These are phyloP conservation scores for Cuculus canorus DNA, from an alignment of 2,797 vertebrate genomes.

Conservation along the genomic window DNA sequence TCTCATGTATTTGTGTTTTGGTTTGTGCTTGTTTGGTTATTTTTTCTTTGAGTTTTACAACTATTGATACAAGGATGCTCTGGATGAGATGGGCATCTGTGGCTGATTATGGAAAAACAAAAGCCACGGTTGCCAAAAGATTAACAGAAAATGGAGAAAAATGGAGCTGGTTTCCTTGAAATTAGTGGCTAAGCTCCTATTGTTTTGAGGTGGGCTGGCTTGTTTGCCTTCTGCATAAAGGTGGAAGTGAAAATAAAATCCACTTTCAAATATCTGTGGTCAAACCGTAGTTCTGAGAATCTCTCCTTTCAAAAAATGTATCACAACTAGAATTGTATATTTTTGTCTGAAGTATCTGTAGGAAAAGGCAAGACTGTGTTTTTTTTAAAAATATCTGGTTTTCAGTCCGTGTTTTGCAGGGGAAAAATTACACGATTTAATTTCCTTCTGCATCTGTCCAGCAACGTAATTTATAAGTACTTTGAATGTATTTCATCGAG, in stretches of 20 bases:
- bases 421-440: not conserved
- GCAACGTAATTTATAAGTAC: constrained; percentile 34
- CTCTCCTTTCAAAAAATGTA: not conserved
- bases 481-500: constrained; percentile 50
- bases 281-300: not conserved
- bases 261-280: not conserved
- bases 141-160: not conserved
- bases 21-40: not conserved
- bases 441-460: constrained; percentile 46
- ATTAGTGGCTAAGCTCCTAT: not conserved
- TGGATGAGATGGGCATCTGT: constrained; percentile 25
- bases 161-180: not conserved
- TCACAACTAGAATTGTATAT: not conserved
- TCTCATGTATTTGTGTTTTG: not conserved
- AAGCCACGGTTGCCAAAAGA: not conserved
- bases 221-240: not conserved
- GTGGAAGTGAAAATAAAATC: constrained; percentile 14
- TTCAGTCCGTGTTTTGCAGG: constrained; percentile 16
- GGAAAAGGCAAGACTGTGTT: not conserved
- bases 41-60: not conserved
- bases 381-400: not conserved
- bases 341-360: not conserved
- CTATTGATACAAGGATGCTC: constrained; percentile 14
- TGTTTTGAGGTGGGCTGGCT: not conserved
- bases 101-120: not conserved